Evolutionary conservation across 2,888 invertebrate species (phyloP), one percentile per base, ranked within the genome.

Genomic region (Nudaria mundana): DNA sequence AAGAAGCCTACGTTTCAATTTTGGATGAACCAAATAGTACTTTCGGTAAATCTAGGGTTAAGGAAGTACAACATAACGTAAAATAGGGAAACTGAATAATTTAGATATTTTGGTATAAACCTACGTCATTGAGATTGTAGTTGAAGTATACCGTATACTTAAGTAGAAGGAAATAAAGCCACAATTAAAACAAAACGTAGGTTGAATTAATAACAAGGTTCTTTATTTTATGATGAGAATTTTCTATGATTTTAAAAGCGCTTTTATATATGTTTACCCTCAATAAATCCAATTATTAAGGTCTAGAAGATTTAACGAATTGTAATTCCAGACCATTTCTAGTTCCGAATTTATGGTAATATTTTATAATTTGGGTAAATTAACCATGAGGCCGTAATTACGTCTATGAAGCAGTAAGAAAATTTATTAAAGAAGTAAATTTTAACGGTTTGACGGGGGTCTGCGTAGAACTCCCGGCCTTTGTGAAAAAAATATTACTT

Each of bases 401-500:
- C 14, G 11, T 23, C n/a, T 33, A 10, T 8, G 14, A 5, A 24
- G 11, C 14, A 11, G 8, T 4, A 33, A 24, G 12, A 24, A 30
- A 33, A 24, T 10, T 11, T 33, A 15, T 23, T 23, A 32, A 15
- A 7, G 11, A 25, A 34, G 24, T 34, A 34, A 34, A 25, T 16
- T 34, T 26, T 34, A 18, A 34, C 18, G 12, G 12, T 34, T 26
- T 34, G 11, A 34, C 18, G 12, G 12, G 23, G 25, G 18, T 15
- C 11, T 12, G 10, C 15, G 14, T 15, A 33, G 11, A 13, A 28
- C 28, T 15, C 7, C 2, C 15, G 24, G 33, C 16, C 33, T 33
- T 33, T 33, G 14, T 15, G 23, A 33, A 33, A 33, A n/a, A 16
- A 24, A 24, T 24, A 33, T 24, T 24, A 33, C 33, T 24, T 33